phyloP scores from a whole-genome alignment of 2,888 invertebrate species.

The Ctena decussata region DNA sequence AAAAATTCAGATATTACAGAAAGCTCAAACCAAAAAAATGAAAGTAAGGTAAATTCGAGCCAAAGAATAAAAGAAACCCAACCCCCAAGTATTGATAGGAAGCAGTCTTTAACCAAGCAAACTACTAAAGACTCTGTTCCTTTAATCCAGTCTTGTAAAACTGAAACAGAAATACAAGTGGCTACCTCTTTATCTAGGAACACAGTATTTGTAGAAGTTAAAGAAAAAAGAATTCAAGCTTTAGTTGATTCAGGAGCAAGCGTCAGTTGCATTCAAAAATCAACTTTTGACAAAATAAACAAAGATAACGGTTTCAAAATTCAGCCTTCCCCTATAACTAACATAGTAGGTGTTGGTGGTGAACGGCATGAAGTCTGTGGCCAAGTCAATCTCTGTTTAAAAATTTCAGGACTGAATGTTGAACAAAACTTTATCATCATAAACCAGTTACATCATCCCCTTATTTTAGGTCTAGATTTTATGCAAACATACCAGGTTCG shows the following conservation, averaged over 20 bases:
- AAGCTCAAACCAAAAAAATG: neutral
- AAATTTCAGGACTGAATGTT: neutral
- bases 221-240: neutral
- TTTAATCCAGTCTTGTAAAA: neutral
- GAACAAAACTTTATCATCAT: neutral
- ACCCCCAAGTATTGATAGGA: neutral
- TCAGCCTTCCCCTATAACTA: neutral
- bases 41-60: neutral
- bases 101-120: neutral
- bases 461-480: neutral
- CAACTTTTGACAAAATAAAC: neutral
- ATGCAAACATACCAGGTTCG: constrained; percentile 33
- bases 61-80: neutral
- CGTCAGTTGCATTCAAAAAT: constrained; percentile 19
- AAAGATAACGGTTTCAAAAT: neutral
- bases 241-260: constrained; percentile 24
- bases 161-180: neutral
- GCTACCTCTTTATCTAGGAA: constrained; percentile 14
- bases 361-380: neutral
- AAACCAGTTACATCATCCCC: neutral
- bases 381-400: neutral
- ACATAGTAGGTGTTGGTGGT: neutral
- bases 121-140: neutral
- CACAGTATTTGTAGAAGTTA: constrained; percentile 1
- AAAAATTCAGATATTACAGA: no score